These are phyloP conservation scores for Peromyscus californicus DNA, from an alignment of 2,113 vertebrate genomes.

Conservation along the genomic window DNA sequence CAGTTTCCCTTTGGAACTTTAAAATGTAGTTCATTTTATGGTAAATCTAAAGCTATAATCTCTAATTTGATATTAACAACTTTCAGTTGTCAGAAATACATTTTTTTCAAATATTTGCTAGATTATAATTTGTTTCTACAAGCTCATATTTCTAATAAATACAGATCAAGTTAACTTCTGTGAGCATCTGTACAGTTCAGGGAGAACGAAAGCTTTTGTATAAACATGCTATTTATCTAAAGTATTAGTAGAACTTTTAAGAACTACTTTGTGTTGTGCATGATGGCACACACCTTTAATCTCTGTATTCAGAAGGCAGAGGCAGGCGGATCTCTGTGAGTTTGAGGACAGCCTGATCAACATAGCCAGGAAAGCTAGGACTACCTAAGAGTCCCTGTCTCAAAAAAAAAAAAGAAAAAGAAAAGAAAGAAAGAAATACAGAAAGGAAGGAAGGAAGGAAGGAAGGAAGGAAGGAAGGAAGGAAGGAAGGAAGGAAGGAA, in stretches of 20 bases:
- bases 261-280: not conserved
- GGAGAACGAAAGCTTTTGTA: not conserved
- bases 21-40: not conserved
- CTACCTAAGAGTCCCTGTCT: not conserved
- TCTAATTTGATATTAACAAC: not conserved
- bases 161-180: conserved; percentile 4
- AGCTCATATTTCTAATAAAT: conserved; percentile 21
- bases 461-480: not conserved
- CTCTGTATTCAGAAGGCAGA: not conserved
- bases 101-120: not conserved
- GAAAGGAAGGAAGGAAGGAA: no score
- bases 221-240: not conserved
- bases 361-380: not conserved
- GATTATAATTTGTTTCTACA: not conserved
- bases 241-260: conserved; percentile 1
- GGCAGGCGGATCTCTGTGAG: not conserved
- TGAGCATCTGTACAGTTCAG: not conserved
- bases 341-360: not conserved
- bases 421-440: fast-evolving
- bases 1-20: not conserved
- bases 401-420: not conserved
- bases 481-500: not conserved
- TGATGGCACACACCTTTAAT: not conserved
- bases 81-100: not conserved
- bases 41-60: not conserved